These are phyloP conservation scores for Melanaphis sacchari DNA, from an alignment of 1,140 invertebrate genomes.

Conservation along the genomic window DNA sequence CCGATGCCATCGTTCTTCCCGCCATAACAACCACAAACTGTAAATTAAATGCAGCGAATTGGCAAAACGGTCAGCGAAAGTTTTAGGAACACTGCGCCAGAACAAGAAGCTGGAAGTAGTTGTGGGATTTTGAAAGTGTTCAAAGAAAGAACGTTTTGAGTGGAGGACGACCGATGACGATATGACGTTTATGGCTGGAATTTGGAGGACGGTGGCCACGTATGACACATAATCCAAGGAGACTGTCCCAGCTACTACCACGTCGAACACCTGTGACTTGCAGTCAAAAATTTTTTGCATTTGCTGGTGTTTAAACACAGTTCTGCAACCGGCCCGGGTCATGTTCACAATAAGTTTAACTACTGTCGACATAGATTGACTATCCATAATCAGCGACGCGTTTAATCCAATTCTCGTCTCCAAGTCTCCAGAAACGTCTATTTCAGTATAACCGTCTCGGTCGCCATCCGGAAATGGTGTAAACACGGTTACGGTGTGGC, in stretches of 20 bases:
- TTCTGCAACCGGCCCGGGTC: background rate
- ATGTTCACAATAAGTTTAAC: background rate
- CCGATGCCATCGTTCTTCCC: too few relatives aligned
- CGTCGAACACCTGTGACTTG: background rate
- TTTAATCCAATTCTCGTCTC: background rate
- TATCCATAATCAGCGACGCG: too few relatives aligned
- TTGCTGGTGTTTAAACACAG: background rate
- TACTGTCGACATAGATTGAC: too few relatives aligned
- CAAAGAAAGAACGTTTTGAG: background rate
- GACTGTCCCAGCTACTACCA: background rate
- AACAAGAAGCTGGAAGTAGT: background rate
- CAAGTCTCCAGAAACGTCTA: background rate
- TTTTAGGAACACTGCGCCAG: background rate
- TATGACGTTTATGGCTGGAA: background rate
- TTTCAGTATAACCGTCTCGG: background rate
- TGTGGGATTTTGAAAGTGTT: background rate
- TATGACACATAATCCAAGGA: background rate
- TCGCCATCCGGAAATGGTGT: slow-evolving; percentile 53
- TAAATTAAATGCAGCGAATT: background rate
- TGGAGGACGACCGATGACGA: background rate
- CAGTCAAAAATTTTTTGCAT: background rate
- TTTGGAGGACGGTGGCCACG: background rate
- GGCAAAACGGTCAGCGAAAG: background rate
- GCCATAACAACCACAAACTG: too few relatives aligned
- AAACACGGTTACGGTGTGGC: slow-evolving; percentile 62